Evolutionary conservation across 2,113 vertebrate genomes (phyloP).

Genomic region (Lichenostomus cassidix): DNA sequence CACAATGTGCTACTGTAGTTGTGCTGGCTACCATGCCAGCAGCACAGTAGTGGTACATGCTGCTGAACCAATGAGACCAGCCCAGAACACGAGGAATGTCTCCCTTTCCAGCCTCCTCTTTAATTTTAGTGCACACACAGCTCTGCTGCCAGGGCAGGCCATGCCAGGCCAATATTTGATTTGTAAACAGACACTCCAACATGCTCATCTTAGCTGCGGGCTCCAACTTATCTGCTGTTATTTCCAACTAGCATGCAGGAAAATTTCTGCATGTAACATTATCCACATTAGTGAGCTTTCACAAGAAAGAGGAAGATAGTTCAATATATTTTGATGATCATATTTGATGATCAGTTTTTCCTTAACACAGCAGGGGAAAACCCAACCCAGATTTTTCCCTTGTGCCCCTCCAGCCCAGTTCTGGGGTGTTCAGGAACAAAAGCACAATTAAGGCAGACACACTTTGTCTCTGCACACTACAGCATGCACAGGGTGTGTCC

Average conservation of each 20-base stretch:
- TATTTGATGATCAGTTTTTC: neutral
- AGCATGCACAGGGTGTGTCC: slow-evolving; percentile 3
- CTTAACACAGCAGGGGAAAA: accelerated
- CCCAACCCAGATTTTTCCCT: neutral
- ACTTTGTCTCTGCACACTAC: neutral
- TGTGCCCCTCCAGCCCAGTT: neutral
- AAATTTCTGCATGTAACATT: neutral
- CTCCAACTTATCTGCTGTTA: neutral
- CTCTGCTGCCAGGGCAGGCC: slow-evolving; percentile 40
- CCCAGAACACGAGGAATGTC: slow-evolving; percentile 14
- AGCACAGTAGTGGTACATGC: neutral
- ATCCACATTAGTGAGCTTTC: neutral
- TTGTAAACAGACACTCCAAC: slow-evolving; percentile 52
- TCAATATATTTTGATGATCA: neutral
- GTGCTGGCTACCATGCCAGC: neutral
- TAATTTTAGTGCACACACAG: neutral
- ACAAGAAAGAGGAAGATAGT: neutral
- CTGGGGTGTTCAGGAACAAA: neutral
- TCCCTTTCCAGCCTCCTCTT: slow-evolving; percentile 54
- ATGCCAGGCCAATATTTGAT: slow-evolving; percentile 39
- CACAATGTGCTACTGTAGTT: slow-evolving; percentile 9
- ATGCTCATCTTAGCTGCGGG: neutral
- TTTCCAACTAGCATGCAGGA: neutral
- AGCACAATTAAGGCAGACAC: neutral
- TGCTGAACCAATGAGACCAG: slow-evolving; percentile 1